Conservation (phyloP, 2,888 invertebrate genomes). For the Stenotaenia linearis region DNA sequence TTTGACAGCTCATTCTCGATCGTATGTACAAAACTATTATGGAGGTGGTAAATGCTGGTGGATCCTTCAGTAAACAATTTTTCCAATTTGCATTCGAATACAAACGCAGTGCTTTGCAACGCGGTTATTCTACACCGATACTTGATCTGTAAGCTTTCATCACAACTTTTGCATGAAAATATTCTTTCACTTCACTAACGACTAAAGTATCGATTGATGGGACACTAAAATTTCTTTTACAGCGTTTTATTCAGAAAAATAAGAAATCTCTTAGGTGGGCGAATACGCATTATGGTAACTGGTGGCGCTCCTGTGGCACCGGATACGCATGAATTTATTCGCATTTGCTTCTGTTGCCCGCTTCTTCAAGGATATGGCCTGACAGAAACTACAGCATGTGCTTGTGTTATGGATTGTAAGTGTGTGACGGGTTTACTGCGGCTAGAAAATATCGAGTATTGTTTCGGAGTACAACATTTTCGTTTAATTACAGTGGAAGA, state of each 20-base stretch:
- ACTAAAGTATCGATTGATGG: not conserved
- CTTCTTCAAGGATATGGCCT: conserved; percentile 93
- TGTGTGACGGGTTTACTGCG: too few relatives aligned
- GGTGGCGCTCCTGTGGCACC: conserved; percentile 95
- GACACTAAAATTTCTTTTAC: conserved; percentile 38
- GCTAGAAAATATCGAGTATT: too few relatives aligned
- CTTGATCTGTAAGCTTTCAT: conserved; percentile 48
- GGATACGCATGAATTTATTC: conserved; percentile 90
- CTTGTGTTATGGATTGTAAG: conserved; percentile 50
- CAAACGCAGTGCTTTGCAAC: conserved; percentile 76
- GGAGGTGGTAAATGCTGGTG: conserved; percentile 77
- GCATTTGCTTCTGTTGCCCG: conserved; percentile 81
- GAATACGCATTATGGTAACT: conserved; percentile 76
- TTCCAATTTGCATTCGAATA: conserved; percentile 94
- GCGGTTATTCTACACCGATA: conserved; percentile 51
- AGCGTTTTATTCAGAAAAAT: conserved; percentile 61
- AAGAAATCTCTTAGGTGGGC: conserved; percentile 76
- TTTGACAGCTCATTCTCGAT: conserved; percentile 80
- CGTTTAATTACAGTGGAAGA: conserved; percentile 54
- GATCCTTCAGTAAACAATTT: conserved; percentile 69
- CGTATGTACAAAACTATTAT: conserved; percentile 95
- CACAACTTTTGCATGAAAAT: not conserved
- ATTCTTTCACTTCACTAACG: not conserved
- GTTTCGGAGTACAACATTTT: too few relatives aligned
- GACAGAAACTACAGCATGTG: conserved; percentile 94